These are phyloP conservation scores for Cygnus buccinator DNA, from an alignment of 2,113 vertebrate genomes.

Conservation along the genomic window DNA sequence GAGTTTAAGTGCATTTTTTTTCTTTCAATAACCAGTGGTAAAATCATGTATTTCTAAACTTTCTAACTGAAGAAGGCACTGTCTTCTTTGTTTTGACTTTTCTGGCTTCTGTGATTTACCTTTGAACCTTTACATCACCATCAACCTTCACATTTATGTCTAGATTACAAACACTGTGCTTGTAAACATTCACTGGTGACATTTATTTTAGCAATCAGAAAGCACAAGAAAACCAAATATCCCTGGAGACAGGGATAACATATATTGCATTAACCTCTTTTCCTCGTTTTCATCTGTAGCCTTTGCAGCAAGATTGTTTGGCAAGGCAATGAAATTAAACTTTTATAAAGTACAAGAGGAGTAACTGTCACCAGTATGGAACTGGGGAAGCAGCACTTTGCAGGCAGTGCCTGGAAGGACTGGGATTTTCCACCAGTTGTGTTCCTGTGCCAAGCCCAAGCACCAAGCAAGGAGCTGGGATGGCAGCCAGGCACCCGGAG, in stretches of 20 bases:
- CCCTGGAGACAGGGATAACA: neutral
- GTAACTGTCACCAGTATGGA: neutral
- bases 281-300: neutral
- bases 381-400: neutral
- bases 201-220: neutral
- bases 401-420: neutral
- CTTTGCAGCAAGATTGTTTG: neutral
- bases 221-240: neutral
- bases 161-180: neutral
- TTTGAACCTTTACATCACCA: neutral
- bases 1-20: neutral
- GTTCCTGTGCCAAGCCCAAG: neutral
- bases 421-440: neutral
- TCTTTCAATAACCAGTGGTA: neutral
- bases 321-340: constrained; percentile 25
- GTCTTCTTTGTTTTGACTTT: neutral
- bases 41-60: neutral
- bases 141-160: neutral
- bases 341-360: constrained; percentile 20
- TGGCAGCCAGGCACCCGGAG: neutral
- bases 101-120: neutral
- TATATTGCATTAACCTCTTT: neutral
- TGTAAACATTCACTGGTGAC: neutral
- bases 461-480: neutral
- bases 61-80: neutral